Base-by-base conservation (phyloP, 1,140 invertebrate species). In the Scaptomyza montana region DNA sequence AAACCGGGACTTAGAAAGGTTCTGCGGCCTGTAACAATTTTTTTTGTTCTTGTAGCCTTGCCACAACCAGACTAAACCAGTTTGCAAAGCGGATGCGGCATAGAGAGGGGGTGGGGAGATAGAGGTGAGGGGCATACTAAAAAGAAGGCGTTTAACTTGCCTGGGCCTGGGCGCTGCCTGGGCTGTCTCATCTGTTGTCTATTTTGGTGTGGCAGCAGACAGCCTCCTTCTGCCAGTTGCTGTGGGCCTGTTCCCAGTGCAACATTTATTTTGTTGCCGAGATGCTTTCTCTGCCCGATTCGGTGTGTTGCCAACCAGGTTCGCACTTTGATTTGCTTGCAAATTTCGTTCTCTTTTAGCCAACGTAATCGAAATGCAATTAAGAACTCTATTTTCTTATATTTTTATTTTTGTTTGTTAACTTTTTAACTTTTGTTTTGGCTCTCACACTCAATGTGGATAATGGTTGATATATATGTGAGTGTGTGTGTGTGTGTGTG, bases 291-390 rank as follows among this genome's bases (percentile, higher is more conserved):
- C 69, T 72, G 63, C 33, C 33, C 21, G 13, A 78, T 53, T n/a
- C 39, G 54, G 68, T 74, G 74, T 80, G 81, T 82, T 81, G 69
- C 62, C 69, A 72, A 55, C 39, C 55, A 47, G 54, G 21, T 51
- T 66, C 66, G 56, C 73, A 68, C 74, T 69, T 82, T 60, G 72
- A 67, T 76, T 80, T 76, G 63, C 49, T 72, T 81, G 53, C 74
- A 80, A 78, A 77, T 86, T 80, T 64, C 76, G 72, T 74, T 77
- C 53, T 43, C 39, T 36, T 36, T 36, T 9, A 8, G 6, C 61
- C 67, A 75, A 65, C 79, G 85, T 89, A 89, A 89, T 89, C 84
- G 84, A 89, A 89, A 89, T 89, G 84, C 84, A 89, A 89, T 89
- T 89, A 89, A 89, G 85, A 74, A 47, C 56, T 59, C 43, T 47